Evolutionary conservation across 2,113 vertebrate genomes (phyloP).

Genomic region (Entelurus aequoreus): DNA sequence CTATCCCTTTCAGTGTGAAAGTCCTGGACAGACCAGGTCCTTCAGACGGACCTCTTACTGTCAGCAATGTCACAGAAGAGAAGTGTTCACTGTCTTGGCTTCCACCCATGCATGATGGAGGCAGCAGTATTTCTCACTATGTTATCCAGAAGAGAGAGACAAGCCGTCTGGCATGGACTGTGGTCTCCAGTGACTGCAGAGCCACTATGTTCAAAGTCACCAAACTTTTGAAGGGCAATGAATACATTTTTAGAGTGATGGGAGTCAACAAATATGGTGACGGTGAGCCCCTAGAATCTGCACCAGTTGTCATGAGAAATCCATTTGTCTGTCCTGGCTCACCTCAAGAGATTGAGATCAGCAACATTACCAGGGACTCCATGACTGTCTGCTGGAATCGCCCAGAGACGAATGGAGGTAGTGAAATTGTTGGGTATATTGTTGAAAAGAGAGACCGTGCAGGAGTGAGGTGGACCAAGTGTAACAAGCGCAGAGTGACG

Average conservation of each 20-base stretch:
- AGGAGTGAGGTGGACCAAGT: constrained; percentile 95
- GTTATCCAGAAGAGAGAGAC: constrained; percentile 97
- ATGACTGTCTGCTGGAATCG: constrained; percentile 97
- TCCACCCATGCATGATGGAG: constrained; percentile 90
- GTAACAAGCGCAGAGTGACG: constrained; percentile 93
- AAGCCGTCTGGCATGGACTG: constrained; percentile 93
- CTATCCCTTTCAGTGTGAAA: constrained; percentile 85
- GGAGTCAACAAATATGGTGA: constrained; percentile 93
- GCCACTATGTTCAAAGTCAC: constrained; percentile 93
- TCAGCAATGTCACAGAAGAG: constrained; percentile 90
- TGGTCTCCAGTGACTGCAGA: constrained; percentile 84
- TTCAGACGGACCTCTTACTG: constrained; percentile 84
- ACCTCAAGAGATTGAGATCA: constrained; percentile 86
- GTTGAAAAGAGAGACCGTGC: constrained; percentile 94
- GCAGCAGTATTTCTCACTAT: constrained; percentile 91
- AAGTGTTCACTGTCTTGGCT: constrained; percentile 92
- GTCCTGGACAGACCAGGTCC: constrained; percentile 95
- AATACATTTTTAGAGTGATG: constrained; percentile 96
- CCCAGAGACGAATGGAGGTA: constrained; percentile 88
- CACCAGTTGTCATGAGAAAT: constrained; percentile 91
- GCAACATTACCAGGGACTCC: constrained; percentile 91
- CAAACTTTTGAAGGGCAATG: constrained; percentile 94
- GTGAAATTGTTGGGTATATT: constrained; percentile 88
- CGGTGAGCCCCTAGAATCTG: constrained; percentile 92
- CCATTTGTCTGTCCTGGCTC: constrained; percentile 87